These are phyloP conservation scores for Archivesica marissinica DNA, from an alignment of 1,140 invertebrate genomes.

Conservation along the genomic window DNA sequence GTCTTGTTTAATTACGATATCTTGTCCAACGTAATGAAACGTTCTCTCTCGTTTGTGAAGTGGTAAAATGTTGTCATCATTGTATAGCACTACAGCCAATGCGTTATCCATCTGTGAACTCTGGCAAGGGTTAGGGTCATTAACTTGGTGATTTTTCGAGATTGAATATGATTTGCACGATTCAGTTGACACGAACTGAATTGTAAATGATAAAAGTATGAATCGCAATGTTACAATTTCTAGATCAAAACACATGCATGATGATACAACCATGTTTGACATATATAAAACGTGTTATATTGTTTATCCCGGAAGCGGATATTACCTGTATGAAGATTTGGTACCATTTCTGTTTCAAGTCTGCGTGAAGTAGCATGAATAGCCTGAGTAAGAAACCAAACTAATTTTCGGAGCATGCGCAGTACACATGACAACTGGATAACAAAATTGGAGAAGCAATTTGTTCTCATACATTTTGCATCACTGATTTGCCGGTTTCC, in stretches of 20 bases:
- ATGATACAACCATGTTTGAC: background rate
- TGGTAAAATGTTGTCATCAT: slow-evolving; percentile 63
- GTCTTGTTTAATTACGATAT: slow-evolving; percentile 76
- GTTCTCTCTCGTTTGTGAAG: slow-evolving; percentile 66
- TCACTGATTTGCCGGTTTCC: background rate
- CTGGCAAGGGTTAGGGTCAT: too few relatives aligned
- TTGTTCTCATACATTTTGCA: slow-evolving; percentile 49
- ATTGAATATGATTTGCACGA: background rate
- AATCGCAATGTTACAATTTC: background rate
- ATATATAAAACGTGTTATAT: background rate
- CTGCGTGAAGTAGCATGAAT: background rate
- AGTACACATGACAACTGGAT: slow-evolving; percentile 75
- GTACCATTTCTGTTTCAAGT: background rate
- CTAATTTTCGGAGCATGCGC: slow-evolving; percentile 65
- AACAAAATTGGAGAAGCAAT: slow-evolving; percentile 72
- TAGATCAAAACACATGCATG: background rate
- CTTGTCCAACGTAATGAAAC: slow-evolving; percentile 69
- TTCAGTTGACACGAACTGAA: background rate
- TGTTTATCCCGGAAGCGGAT: slow-evolving; percentile 47
- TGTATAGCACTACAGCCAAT: slow-evolving; percentile 72
- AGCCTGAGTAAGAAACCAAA: background rate
- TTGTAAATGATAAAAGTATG: background rate
- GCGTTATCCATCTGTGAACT: background rate
- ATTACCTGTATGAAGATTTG: background rate
- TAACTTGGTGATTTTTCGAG: background rate